These are phyloP conservation scores for Dysmachus trigonus DNA, from an alignment of 2,888 invertebrate genomes.

Conservation along the genomic window DNA sequence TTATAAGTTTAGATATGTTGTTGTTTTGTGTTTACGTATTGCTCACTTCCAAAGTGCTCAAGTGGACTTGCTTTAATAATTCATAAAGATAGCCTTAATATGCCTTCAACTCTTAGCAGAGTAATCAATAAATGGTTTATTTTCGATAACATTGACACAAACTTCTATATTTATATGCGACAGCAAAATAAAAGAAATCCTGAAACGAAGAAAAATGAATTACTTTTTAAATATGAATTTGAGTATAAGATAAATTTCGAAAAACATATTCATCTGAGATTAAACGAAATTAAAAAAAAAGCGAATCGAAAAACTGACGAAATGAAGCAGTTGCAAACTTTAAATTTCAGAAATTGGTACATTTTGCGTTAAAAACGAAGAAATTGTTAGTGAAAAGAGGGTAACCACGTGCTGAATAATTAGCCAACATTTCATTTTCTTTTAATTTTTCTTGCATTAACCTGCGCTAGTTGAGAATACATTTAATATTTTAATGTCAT, in stretches of 20 bases:
- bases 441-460: too few species aligned
- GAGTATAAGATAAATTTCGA: not conserved
- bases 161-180: not conserved
- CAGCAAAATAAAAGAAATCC: not conserved
- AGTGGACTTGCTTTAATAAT: not conserved
- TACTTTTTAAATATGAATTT: not conserved
- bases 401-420: too few species aligned
- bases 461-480: too few species aligned
- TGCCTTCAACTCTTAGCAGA: not conserved
- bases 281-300: too few species aligned
- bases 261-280: too few species aligned
- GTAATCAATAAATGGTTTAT: not conserved
- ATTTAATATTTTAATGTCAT: too few species aligned
- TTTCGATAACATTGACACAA: not conserved
- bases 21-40: not conserved
- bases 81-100: not conserved
- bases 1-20: not conserved
- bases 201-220: not conserved
- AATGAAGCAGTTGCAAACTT: too few species aligned
- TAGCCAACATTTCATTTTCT: too few species aligned
- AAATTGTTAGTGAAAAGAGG: too few species aligned
- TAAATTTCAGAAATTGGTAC: too few species aligned
- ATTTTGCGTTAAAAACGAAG: too few species aligned
- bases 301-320: too few species aligned
- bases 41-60: not conserved